phyloP scores from a whole-genome alignment of 1,140 invertebrate species.

The Antheraea pernyi region DNA sequence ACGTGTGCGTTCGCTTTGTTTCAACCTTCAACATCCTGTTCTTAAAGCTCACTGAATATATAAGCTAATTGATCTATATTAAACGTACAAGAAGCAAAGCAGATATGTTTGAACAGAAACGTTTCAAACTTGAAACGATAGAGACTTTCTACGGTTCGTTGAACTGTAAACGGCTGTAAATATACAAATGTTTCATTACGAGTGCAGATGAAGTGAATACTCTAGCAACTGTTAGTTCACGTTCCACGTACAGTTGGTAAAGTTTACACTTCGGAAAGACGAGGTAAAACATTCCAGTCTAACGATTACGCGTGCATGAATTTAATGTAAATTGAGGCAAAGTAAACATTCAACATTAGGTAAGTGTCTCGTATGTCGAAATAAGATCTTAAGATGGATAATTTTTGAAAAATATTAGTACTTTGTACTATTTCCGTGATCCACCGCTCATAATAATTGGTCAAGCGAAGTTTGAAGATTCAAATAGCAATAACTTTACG shows the following conservation, averaged over 20 bases:
- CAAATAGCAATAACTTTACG: not conserved
- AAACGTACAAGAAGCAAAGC: conserved; percentile 13
- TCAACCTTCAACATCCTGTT: conserved; percentile 8
- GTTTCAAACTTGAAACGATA: conserved; percentile 13
- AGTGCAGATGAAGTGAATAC: conserved; percentile 12
- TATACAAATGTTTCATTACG: conserved; percentile 9
- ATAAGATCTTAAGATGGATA: not conserved
- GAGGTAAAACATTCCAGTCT: not conserved
- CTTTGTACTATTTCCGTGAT: not conserved
- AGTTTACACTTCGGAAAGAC: conserved; percentile 9
- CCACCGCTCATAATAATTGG: not conserved
- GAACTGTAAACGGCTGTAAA: conserved; percentile 9
- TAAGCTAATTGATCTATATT: conserved; percentile 15
- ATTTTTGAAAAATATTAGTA: too few species aligned
- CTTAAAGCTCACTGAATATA: conserved; percentile 5
- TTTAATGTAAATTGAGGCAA: not conserved
- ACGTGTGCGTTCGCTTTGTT: conserved; percentile 8
- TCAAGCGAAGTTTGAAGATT: not conserved
- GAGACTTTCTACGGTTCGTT: conserved; percentile 10
- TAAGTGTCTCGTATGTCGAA: not conserved
- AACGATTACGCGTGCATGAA: not conserved
- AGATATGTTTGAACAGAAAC: conserved; percentile 10
- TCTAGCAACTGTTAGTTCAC: conserved; percentile 7
- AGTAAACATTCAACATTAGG: not conserved
- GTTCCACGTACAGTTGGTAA: conserved; percentile 8